These are phyloP conservation scores for Aphodius granarius DNA, from an alignment of 2,888 invertebrate species.

Conservation along the genomic window DNA sequence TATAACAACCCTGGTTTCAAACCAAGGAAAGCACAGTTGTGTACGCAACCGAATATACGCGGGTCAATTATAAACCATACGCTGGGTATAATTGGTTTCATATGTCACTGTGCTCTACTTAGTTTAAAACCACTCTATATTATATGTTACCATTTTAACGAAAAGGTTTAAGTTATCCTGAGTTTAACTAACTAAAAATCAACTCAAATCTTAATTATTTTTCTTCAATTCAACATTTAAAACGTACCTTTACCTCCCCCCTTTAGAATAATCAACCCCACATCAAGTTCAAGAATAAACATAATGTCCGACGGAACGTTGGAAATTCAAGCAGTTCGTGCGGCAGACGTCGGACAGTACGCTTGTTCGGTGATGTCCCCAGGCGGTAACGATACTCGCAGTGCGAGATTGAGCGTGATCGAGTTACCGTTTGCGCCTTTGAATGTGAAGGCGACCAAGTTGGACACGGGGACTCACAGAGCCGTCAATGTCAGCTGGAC, in stretches of 20 bases:
- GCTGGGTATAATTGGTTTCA: no score
- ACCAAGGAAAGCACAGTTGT: no score
- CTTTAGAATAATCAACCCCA: slow-evolving; percentile 60
- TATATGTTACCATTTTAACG: no score
- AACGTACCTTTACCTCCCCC: background rate
- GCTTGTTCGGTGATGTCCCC: slow-evolving; percentile 87
- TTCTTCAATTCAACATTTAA: background rate
- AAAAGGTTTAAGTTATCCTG: no score
- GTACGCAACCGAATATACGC: no score
- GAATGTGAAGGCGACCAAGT: slow-evolving; percentile 74
- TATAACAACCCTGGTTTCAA: no score
- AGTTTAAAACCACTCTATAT: no score
- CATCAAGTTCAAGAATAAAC: slow-evolving; percentile 66
- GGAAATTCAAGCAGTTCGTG: slow-evolving; percentile 84
- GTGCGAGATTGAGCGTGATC: slow-evolving; percentile 83
- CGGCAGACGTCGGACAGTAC: slow-evolving; percentile 93
- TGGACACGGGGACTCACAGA: slow-evolving; percentile 67
- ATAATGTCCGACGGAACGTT: slow-evolving; percentile 80
- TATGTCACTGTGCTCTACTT: no score
- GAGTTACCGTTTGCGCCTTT: slow-evolving; percentile 94
- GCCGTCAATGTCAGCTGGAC: slow-evolving; percentile 94
- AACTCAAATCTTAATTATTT: background rate
- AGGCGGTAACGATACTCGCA: slow-evolving; percentile 91
- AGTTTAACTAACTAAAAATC: background rate
- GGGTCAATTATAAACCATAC: no score